phyloP scores from a whole-genome alignment of 2,888 invertebrate genomes.

The Xanthia togata region DNA sequence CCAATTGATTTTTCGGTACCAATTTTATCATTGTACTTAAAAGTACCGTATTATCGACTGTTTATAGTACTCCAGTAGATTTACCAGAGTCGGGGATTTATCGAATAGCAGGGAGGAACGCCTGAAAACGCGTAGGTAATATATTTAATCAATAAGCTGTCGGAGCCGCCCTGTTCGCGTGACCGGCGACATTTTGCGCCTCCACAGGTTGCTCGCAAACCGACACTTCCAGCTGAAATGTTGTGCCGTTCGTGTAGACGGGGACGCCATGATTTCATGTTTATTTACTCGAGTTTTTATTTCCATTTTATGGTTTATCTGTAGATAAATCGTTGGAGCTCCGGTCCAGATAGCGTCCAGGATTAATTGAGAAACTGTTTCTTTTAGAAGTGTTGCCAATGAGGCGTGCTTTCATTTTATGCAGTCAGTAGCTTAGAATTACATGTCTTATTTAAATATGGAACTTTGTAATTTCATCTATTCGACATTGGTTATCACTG shows the following conservation, averaged over 20 bases:
- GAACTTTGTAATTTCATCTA: not conserved
- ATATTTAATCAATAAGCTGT: constrained; percentile 81
- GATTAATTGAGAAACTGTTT: not conserved
- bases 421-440: not conserved
- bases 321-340: not conserved
- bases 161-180: constrained; percentile 76
- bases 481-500: constrained; percentile 17
- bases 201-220: constrained; percentile 70
- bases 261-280: constrained; percentile 44
- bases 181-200: constrained; percentile 78
- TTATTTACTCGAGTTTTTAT: constrained; percentile 45
- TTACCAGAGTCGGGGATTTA: constrained; percentile 3
- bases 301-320: constrained; percentile 24
- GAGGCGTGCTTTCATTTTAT: not conserved
- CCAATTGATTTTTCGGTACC: not conserved
- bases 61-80: not conserved
- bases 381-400: not conserved
- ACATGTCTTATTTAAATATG: not conserved
- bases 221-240: constrained; percentile 59
- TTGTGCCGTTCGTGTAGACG: constrained; percentile 39
- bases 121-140: constrained; percentile 57
- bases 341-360: not conserved
- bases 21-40: constrained; percentile 3
- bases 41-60: not conserved
- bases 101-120: constrained; percentile 29